Percentiles rank a stretch among this genome's conserved stretches.
Conservation (phyloP, 2,113 vertebrate genomes). For the Pyrgilauda ruficollis region DNA sequence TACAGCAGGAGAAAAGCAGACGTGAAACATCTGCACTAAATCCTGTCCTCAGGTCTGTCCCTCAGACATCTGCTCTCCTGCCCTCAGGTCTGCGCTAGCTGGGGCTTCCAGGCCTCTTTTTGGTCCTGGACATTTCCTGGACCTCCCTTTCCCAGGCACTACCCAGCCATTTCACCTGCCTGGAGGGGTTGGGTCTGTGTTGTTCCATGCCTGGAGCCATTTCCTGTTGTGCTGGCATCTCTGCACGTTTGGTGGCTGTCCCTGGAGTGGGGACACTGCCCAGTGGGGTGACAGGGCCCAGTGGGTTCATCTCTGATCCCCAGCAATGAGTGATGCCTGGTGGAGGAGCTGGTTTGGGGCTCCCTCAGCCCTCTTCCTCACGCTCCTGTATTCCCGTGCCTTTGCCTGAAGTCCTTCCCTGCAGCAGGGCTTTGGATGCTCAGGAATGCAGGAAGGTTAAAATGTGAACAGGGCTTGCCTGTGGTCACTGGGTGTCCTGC, state of each 20-base stretch:
- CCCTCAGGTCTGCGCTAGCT: background rate
- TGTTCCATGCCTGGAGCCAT: background rate
- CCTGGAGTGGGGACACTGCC: fast-evolving
- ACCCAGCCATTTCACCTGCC: background rate
- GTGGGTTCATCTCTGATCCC: background rate
- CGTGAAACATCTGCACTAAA: constrained; percentile 34
- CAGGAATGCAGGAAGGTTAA: background rate
- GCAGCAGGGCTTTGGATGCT: background rate
- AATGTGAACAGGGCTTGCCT: background rate
- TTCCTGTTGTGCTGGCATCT: background rate
- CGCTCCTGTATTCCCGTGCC: fast-evolving
- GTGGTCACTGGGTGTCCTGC: background rate
- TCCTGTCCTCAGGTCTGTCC: background rate
- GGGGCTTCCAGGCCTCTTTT: background rate
- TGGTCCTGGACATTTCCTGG: background rate
- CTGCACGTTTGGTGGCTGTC: background rate
- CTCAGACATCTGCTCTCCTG: background rate
- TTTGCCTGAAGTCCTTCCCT: background rate
- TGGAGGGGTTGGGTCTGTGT: background rate
- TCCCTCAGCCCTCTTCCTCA: background rate
- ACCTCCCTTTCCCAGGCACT: background rate
- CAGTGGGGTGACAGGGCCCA: background rate
- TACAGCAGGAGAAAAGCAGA: constrained; percentile 31
- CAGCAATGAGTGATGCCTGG: background rate
- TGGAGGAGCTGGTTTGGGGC: background rate